A percentile compares a stretch with the other conserved stretches of the same genome.
These are phyloP conservation scores for Ptychochromis oligacanthus DNA, from an alignment of 2,113 vertebrate species.

Conservation along the genomic window DNA sequence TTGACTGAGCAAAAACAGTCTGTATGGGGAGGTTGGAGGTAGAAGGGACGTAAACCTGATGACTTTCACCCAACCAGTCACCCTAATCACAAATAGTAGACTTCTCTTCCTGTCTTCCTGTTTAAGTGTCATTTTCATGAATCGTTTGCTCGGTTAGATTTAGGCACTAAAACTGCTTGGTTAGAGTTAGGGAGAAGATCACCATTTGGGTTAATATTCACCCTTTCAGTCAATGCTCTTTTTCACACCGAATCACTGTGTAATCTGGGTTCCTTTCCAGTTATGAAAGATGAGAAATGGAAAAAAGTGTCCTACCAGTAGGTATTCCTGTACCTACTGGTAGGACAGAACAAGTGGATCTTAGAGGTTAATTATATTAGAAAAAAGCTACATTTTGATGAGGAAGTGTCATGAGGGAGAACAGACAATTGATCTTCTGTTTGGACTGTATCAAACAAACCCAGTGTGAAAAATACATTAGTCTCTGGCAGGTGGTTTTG, in stretches of 20 bases:
- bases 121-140: background rate
- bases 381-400: background rate
- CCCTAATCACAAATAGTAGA: background rate
- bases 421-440: background rate
- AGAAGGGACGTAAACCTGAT: background rate
- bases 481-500: slow-evolving; percentile 30
- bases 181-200: background rate
- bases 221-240: too few species aligned
- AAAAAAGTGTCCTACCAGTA: background rate
- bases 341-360: background rate
- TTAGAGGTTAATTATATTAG: background rate
- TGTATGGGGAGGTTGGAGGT: background rate
- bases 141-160: background rate
- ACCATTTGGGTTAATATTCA: background rate
- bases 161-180: background rate
- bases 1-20: background rate
- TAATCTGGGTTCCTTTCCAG: background rate
- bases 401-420: background rate
- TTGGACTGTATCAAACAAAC: background rate
- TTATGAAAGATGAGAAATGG: background rate
- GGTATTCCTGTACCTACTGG: background rate
- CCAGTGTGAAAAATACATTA: background rate
- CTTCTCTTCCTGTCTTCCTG: too few species aligned
- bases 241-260: background rate
- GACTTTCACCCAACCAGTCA: background rate